Conservation (phyloP, 2,888 invertebrate species). For the Bugula neritina region DNA sequence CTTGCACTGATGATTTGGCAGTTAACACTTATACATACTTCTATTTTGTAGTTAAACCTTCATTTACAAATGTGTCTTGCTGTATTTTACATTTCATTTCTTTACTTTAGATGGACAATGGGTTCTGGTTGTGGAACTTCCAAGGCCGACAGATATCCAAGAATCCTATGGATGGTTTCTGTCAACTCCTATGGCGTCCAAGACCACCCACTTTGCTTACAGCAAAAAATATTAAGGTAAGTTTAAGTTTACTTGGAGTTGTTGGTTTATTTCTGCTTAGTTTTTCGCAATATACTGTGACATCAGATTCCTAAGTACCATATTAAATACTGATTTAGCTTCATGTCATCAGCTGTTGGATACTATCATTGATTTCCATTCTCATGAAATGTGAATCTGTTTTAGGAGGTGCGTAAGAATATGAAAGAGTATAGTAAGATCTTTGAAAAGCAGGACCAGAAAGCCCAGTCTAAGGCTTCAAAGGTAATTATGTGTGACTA, state of each 20-base stretch:
- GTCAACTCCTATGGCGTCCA: constrained; percentile 92
- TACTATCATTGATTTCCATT: too few relatives aligned
- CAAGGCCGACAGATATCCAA: constrained; percentile 73
- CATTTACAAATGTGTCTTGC: too few relatives aligned
- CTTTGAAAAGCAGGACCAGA: constrained; percentile 92
- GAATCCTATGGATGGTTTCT: constrained; percentile 84
- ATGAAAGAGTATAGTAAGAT: constrained; percentile 92
- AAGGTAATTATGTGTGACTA: constrained; percentile 64
- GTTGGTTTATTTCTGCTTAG: too few relatives aligned
- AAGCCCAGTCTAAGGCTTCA: constrained; percentile 83
- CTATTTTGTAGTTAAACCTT: too few relatives aligned
- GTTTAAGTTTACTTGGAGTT: constrained; percentile 3
- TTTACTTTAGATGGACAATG: constrained; percentile 60
- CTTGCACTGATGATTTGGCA: too few relatives aligned
- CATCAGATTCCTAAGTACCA: too few relatives aligned
- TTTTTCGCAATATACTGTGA: too few relatives aligned
- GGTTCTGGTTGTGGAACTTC: constrained; percentile 97
- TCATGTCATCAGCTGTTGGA: too few relatives aligned
- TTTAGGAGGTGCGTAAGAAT: constrained; percentile 89
- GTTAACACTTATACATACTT: too few relatives aligned
- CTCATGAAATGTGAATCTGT: too few relatives aligned
- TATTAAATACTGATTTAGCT: too few relatives aligned
- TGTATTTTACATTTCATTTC: too few relatives aligned
- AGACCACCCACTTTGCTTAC: constrained; percentile 78
- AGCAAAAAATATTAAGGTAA: constrained; percentile 67